Evolutionary conservation across 1,140 invertebrate species (phyloP), one percentile per base, ranked within the genome.

Genomic region (Copidosoma floridanum): DNA sequence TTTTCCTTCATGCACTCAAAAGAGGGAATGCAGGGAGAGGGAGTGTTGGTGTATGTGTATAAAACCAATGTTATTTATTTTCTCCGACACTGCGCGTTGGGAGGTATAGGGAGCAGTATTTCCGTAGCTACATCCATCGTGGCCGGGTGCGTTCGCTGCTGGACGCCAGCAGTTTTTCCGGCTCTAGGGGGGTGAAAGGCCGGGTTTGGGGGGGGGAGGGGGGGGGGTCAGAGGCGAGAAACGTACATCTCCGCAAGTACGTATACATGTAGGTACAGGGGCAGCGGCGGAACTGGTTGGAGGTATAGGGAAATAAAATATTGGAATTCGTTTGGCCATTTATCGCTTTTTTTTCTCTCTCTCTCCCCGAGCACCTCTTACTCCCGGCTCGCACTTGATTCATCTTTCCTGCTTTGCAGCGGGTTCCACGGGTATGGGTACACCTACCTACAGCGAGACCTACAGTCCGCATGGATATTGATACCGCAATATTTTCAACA

Each of bases 311-410:
- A 54, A 61, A 61, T 61, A 54, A 68, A 70, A 70, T 68, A 68
- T 68, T 70, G 65, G 55, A 70, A 70, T 68, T 70, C 59, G 63
- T 57, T 54, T 16, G 51, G 46, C 68, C 66, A 64, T 70, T 70
- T 70, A 70, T 70, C 68, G 67, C 65, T n/a, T 18, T 16, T 29
- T 47, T 16, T 23, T 27, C 8, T 41, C 55, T 57, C 61, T 61
- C 57, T 62, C 35, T 38, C 16, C 35, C 27, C 18, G 2, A 40
- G 50, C 54, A 58, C 57, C 61, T 58, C 59, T 56, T 46, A 41
- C 29, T 51, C 41, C 29, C 32, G 32, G 16, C 58, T n/a, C n/a
- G n/a, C n/a, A n/a, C n/a, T n/a, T n/a, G 48, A 55, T 51, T 56
- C 53, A 64, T 50, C 51, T 65, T 67, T 67, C 59, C 65, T 61